Conservation (phyloP, 2,797 vertebrate species). For the Clarias laeviceps region DNA sequence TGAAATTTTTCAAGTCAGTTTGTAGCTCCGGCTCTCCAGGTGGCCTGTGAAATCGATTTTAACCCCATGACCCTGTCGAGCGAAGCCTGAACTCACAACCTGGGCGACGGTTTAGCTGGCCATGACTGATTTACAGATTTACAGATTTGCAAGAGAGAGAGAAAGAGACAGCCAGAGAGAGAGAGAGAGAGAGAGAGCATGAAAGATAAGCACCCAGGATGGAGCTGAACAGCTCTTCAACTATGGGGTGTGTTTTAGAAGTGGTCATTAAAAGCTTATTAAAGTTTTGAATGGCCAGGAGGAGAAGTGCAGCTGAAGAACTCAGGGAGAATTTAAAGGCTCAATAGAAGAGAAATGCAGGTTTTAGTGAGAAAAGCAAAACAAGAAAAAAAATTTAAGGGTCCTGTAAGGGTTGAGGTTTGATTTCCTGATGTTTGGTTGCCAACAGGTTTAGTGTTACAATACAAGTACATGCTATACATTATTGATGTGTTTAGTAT, state of each 20-base stretch:
- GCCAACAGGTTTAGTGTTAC: not conserved
- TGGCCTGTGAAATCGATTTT: constrained; percentile 97
- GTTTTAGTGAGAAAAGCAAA: constrained; percentile 18
- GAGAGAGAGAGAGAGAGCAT: constrained; percentile 35
- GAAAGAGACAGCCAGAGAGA: constrained; percentile 68
- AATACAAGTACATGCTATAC: not conserved
- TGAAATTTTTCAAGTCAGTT: constrained; percentile 99
- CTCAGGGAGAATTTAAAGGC: constrained; percentile 24
- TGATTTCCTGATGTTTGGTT: not conserved
- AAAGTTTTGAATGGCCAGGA: constrained; percentile 65
- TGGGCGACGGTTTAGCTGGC: constrained; percentile 82
- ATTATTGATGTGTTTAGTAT: not conserved
- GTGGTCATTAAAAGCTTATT: constrained; percentile 85
- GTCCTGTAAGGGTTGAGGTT: not conserved
- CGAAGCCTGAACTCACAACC: constrained; percentile 81
- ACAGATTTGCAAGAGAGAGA: constrained; percentile 21
- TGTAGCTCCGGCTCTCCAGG: constrained; percentile 93
- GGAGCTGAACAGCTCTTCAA: constrained; percentile 73
- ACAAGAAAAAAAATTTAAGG: not conserved
- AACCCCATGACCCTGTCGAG: constrained; percentile 88
- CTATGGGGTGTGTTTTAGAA: constrained; percentile 70
- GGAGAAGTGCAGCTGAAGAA: constrained; percentile 39
- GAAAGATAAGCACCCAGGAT: constrained; percentile 57
- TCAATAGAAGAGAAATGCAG: constrained; percentile 25
- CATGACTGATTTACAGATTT: constrained; percentile 80